Conservation (phyloP, 1,140 invertebrate genomes). For the Drosophila miranda region DNA sequence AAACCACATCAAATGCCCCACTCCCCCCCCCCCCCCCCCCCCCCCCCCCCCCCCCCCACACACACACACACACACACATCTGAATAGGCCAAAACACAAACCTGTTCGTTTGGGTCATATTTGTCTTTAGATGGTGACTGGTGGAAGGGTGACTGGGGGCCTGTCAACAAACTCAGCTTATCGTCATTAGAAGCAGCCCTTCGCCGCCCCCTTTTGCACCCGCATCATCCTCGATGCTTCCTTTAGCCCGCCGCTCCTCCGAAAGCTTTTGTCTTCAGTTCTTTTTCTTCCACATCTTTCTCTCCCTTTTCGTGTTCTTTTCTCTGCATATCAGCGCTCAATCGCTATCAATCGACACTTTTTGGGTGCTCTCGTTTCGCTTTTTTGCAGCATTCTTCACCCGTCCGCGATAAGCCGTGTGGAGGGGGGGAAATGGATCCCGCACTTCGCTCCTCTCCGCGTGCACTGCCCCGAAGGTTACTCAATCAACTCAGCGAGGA, state of each 20-base stretch:
- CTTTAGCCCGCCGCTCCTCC: slow-evolving; percentile 15
- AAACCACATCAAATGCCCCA: slow-evolving; percentile 58
- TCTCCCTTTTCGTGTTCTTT: slow-evolving; percentile 21
- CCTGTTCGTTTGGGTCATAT: slow-evolving; percentile 21
- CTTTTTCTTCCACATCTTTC: slow-evolving; percentile 4
- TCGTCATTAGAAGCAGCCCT: slow-evolving; percentile 37
- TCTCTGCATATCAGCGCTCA: slow-evolving; percentile 48
- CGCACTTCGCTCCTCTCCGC: slow-evolving; percentile 17
- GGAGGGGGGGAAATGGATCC: slow-evolving; percentile 26
- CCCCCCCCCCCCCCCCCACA: background rate
- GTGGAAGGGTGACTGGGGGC: slow-evolving; percentile 1
- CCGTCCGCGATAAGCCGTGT: slow-evolving; percentile 33
- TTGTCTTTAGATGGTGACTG: slow-evolving; percentile 1
- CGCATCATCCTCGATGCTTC: slow-evolving; percentile 33
- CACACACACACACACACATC: slow-evolving; percentile 4
- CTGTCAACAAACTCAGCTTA: slow-evolving; percentile 41
- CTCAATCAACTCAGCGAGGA: slow-evolving; percentile 58
- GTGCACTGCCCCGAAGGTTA: slow-evolving; percentile 40
- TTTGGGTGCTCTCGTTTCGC: slow-evolving; percentile 1
- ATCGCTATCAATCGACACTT: slow-evolving; percentile 70
- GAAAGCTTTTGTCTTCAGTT: background rate
- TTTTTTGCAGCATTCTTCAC: slow-evolving; percentile 9
- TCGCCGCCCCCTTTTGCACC: slow-evolving; percentile 17
- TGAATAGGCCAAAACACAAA: slow-evolving; percentile 36
- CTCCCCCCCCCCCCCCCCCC: too few relatives aligned